These are phyloP conservation scores for Fundulus diaphanus DNA, from an alignment of 2,797 vertebrate genomes.

Conservation along the genomic window DNA sequence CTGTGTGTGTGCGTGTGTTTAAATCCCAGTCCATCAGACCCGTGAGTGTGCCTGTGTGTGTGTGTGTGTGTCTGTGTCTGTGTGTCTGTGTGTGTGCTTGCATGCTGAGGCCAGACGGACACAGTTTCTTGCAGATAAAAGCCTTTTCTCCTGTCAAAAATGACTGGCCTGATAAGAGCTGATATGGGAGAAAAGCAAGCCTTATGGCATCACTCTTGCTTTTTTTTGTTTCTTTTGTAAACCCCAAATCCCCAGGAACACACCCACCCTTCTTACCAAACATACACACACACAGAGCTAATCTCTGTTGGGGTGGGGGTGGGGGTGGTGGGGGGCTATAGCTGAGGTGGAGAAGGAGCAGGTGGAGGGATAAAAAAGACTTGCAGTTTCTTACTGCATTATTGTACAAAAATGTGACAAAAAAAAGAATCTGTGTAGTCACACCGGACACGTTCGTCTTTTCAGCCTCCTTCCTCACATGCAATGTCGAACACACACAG, in stretches of 20 bases:
- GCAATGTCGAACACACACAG: constrained; percentile 28
- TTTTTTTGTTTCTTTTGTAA: constrained; percentile 73
- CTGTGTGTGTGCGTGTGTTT: constrained; percentile 48
- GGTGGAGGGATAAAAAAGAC: constrained; percentile 61
- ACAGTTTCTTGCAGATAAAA: constrained; percentile 73
- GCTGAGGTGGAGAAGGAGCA: constrained; percentile 64
- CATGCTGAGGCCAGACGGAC: constrained; percentile 44
- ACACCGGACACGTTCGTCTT: constrained; percentile 60
- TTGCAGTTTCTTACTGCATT: constrained; percentile 62
- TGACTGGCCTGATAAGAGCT: constrained; percentile 73
- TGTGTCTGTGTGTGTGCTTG: constrained; percentile 29
- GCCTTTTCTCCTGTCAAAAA: constrained; percentile 76
- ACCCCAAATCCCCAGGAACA: constrained; percentile 61
- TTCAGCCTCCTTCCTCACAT: constrained; percentile 9
- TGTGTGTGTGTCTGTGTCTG: constrained; percentile 31
- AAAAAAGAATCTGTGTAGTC: constrained; percentile 41
- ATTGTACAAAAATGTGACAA: constrained; percentile 49
- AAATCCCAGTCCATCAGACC: constrained; percentile 26
- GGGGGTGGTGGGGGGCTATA: constrained; percentile 47
- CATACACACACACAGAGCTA: constrained; percentile 48
- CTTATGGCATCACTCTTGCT: constrained; percentile 68
- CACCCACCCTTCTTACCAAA: constrained; percentile 32
- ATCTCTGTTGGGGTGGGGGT: constrained; percentile 60
- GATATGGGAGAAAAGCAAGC: constrained; percentile 75
- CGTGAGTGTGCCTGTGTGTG: constrained; percentile 20